Conservation (phyloP, 2,797 vertebrate species). For the Aulostomus chinensis region DNA sequence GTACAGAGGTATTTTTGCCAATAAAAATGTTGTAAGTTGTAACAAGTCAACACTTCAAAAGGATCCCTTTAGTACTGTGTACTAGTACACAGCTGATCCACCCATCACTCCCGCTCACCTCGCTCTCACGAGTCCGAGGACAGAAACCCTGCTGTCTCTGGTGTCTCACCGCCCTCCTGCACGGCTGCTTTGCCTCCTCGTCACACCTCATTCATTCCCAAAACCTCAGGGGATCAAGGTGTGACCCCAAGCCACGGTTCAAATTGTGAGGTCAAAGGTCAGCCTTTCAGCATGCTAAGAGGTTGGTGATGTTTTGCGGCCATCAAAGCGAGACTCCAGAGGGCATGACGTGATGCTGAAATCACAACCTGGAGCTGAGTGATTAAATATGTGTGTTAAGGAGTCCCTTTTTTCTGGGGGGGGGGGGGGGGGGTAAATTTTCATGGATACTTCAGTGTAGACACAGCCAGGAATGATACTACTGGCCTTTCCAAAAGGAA, state of each 20-base stretch:
- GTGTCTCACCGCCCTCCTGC: slow-evolving; percentile 36
- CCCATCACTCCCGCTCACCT: too few species aligned
- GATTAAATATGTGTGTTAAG: slow-evolving; percentile 14
- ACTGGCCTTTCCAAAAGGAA: slow-evolving; percentile 37
- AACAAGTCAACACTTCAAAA: too few species aligned
- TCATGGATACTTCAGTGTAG: too few species aligned
- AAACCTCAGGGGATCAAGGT: slow-evolving; percentile 41
- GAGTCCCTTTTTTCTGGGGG: too few species aligned
- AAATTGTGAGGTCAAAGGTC: slow-evolving; percentile 52
- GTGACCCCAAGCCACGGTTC: slow-evolving; percentile 31
- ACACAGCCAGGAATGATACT: slow-evolving; percentile 49
- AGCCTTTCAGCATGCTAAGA: slow-evolving; percentile 23
- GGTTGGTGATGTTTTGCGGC: slow-evolving; percentile 26
- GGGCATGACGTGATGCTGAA: slow-evolving; percentile 5
- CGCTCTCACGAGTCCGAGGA: too few species aligned
- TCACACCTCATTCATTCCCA: slow-evolving; percentile 59
- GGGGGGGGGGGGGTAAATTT: too few species aligned
- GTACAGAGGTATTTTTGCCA: too few species aligned
- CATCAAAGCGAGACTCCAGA: slow-evolving; percentile 33
- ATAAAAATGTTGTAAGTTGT: too few species aligned
- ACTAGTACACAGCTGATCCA: too few species aligned
- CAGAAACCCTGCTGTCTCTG: slow-evolving; percentile 16
- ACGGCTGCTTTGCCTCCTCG: slow-evolving; percentile 41
- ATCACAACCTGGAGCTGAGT: slow-evolving; percentile 2
- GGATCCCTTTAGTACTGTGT: too few species aligned